Evolutionary conservation across 2,888 invertebrate species (phyloP).

Genomic region (Podotricha telesiphe): DNA sequence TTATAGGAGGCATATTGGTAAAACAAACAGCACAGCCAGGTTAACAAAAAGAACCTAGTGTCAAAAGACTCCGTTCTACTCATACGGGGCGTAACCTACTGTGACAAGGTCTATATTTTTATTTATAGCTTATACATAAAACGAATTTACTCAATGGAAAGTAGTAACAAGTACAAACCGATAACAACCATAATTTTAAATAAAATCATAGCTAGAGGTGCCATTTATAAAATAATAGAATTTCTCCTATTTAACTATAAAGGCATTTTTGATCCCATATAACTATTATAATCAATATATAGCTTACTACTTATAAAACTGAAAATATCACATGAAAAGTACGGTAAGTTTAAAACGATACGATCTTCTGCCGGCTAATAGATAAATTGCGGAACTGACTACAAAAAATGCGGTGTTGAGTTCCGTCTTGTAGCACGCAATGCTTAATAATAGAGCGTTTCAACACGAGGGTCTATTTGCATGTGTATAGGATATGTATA

Average conservation of each 20-base stretch:
- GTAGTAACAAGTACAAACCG: conserved; percentile 33
- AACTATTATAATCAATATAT: background rate
- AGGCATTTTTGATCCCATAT: background rate
- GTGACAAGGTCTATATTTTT: background rate
- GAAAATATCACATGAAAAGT: background rate
- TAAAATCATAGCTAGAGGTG: conserved; percentile 41
- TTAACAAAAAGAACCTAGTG: too few relatives aligned
- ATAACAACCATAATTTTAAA: conserved; percentile 44
- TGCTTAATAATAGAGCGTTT: background rate
- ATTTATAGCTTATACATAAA: conserved; percentile 17
- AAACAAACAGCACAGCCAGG: too few relatives aligned
- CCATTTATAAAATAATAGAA: conserved; percentile 34
- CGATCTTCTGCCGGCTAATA: background rate
- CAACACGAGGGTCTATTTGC: too few relatives aligned
- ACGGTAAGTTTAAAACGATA: background rate
- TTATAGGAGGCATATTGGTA: too few relatives aligned
- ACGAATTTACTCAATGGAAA: conserved; percentile 42
- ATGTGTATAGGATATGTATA: background rate
- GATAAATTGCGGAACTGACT: background rate
- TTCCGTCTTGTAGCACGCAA: background rate
- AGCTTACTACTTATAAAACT: background rate
- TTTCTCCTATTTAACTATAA: conserved; percentile 36
- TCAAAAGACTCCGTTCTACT: background rate
- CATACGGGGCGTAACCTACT: too few relatives aligned
- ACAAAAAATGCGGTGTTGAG: background rate